Base-by-base conservation (phyloP, 37 sponge, comb jelly and placozoan species). In the Tethya wilhelma region DNA sequence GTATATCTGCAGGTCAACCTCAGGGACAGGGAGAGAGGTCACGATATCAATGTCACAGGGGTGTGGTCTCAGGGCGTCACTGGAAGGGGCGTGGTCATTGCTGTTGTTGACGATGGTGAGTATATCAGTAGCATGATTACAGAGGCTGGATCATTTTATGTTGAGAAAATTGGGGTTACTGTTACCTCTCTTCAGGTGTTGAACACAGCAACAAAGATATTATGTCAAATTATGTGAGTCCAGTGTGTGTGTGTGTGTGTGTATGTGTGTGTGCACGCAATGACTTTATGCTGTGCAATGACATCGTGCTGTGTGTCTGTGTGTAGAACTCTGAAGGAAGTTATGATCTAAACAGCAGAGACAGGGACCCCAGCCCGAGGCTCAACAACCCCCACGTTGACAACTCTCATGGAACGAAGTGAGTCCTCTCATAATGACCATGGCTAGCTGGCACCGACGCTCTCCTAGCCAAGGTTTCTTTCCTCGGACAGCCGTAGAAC, bases 381-480 rank as follows among this genome's bases (percentile, higher is more conserved):
- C 58, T 75, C 38, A 71, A 78, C 39, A 40, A 37, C 26, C n/a
- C n/a, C n/a, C 20, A 59, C 2, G 59, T 57, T 1, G 60, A 69
- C 59, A 86, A 93, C 44, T 31, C 87, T 12, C 90, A 93, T 63
- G 90, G 90, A 8, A 93, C 94, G 26, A 89, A 75, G 88, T 91
- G 67, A 71, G 84, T 38, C 26, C 59, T 71, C 8, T 4, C 68
- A 32, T 26, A 39, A 4, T 28, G 12, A 29, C 36, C 22, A 11
- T 26, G 39, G 49, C 3, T 9, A 38, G 12, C 19, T 37, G 38
- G 2, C 22, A 32, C 57, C 40, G 22, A 42, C 60, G 36, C 57
- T 38, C 28, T 17, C 55, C 55, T 17, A 11, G 17, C 55, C 55
- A 11, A 11, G 17, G 17, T 17, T 49, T 17, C 55, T 17, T 49